A percentile compares a stretch with the other conserved stretches of the same genome.
phyloP scores from a whole-genome alignment of 2,888 invertebrate genomes.

The Metalampra italica region DNA sequence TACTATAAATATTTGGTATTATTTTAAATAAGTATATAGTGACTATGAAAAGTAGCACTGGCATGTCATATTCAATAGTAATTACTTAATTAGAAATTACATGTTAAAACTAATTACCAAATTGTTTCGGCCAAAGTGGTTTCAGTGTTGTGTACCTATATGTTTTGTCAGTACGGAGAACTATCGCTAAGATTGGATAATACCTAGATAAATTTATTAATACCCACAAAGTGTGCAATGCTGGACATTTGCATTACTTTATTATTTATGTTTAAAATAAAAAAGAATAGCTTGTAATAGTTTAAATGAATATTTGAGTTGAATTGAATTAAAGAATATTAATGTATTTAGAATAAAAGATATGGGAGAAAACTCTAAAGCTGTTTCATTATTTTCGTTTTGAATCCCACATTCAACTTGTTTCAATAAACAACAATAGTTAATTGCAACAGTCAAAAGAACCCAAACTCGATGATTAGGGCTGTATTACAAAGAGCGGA shows the following conservation, averaged over 20 bases:
- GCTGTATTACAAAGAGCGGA: too few species aligned
- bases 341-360: conserved; percentile 79
- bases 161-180: conserved; percentile 66
- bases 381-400: conserved; percentile 2
- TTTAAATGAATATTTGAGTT: conserved; percentile 78
- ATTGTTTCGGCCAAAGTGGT: conserved; percentile 47
- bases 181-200: conserved; percentile 72
- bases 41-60: not conserved
- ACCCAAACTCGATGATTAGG: too few species aligned
- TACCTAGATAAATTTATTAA: conserved; percentile 68
- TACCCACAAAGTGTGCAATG: conserved; percentile 76
- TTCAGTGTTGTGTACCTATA: conserved; percentile 51
- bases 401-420: too few species aligned
- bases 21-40: not conserved
- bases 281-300: conserved; percentile 75
- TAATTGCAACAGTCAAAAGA: too few species aligned
- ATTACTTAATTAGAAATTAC: conserved; percentile 19
- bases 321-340: conserved; percentile 78
- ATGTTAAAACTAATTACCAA: conserved; percentile 21
- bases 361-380: conserved; percentile 61
- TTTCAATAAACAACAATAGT: too few species aligned
- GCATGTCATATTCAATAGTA: conserved; percentile 3
- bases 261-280: conserved; percentile 73
- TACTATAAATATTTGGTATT: not conserved
- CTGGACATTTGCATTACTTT: conserved; percentile 75